Percentiles rank a stretch among this genome's conserved stretches.
Conservation (phyloP, 2,113 vertebrate species). For the Pelvicachromis taeniatus region DNA sequence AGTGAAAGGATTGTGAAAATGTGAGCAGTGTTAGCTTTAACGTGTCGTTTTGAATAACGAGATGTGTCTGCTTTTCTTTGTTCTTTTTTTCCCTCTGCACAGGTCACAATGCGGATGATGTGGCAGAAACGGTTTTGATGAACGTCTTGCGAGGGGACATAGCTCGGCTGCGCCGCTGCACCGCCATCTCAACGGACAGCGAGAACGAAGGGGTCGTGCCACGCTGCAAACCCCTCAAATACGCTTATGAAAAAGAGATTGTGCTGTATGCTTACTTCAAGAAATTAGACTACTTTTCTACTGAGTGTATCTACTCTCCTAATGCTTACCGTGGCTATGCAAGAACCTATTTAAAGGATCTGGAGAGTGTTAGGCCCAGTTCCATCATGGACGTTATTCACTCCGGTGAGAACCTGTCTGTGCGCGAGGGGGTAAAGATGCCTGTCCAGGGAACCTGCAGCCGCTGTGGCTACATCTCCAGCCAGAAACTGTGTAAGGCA, state of each 20-base stretch:
- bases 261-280: conserved; percentile 92
- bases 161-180: conserved; percentile 78
- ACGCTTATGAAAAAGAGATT: conserved; percentile 90
- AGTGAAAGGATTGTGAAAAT: not conserved
- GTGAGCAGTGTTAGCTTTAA: not conserved
- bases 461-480: conserved; percentile 85
- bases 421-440: conserved; percentile 77
- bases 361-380: conserved; percentile 82
- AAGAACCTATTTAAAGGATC: conserved; percentile 81
- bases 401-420: conserved; percentile 82
- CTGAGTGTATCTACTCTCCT: conserved; percentile 86
- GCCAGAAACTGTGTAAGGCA: conserved; percentile 83
- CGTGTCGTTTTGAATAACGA: not conserved
- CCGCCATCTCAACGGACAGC: conserved; percentile 74
- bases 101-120: conserved; percentile 89
- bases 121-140: conserved; percentile 88
- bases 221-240: conserved; percentile 86
- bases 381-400: conserved; percentile 85
- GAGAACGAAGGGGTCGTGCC: conserved; percentile 79
- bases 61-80: rapidly evolving
- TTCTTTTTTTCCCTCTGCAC: rapidly evolving
- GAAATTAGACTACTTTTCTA: conserved; percentile 87
- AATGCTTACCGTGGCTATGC: conserved; percentile 86
- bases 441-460: conserved; percentile 79
- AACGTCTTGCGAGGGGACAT: conserved; percentile 86